These are phyloP conservation scores for Megaceryle maxima DNA, from an alignment of 2,113 vertebrate species.

Conservation along the genomic window DNA sequence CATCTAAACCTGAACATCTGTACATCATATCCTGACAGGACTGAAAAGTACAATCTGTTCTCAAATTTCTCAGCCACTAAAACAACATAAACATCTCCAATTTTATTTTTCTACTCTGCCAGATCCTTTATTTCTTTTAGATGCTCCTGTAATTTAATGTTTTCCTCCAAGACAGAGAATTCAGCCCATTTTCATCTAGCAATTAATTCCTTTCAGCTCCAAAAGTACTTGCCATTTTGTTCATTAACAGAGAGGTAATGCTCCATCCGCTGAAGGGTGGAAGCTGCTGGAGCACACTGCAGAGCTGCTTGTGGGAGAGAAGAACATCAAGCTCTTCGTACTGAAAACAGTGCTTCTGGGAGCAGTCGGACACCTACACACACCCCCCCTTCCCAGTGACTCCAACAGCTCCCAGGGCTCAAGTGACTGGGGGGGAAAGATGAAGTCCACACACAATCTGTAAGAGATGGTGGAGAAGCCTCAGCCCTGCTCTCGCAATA, in stretches of 20 bases:
- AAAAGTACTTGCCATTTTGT: not conserved
- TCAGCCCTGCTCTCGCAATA: not conserved
- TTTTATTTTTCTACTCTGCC: not conserved
- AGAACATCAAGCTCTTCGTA: fast-evolving
- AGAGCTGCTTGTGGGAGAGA: not conserved
- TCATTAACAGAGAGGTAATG: not conserved
- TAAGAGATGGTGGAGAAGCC: not conserved
- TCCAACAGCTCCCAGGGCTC: too few species aligned
- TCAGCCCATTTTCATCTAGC: not conserved
- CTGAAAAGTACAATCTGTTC: not conserved
- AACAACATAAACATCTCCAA: not conserved
- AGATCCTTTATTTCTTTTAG: not conserved
- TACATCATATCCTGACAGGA: not conserved
- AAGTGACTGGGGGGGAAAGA: fast-evolving
- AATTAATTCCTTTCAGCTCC: not conserved
- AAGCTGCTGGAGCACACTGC: not conserved
- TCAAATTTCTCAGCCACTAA: not conserved
- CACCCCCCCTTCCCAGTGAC: not conserved
- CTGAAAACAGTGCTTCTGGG: fast-evolving
- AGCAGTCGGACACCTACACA: fast-evolving
- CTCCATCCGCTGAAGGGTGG: not conserved
- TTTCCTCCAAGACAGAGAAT: not conserved
- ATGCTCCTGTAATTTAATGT: not conserved
- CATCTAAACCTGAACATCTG: not conserved
- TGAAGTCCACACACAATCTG: fast-evolving